phyloP scores from a whole-genome alignment of 2,888 invertebrate species.

The Xestia sexstrigata region DNA sequence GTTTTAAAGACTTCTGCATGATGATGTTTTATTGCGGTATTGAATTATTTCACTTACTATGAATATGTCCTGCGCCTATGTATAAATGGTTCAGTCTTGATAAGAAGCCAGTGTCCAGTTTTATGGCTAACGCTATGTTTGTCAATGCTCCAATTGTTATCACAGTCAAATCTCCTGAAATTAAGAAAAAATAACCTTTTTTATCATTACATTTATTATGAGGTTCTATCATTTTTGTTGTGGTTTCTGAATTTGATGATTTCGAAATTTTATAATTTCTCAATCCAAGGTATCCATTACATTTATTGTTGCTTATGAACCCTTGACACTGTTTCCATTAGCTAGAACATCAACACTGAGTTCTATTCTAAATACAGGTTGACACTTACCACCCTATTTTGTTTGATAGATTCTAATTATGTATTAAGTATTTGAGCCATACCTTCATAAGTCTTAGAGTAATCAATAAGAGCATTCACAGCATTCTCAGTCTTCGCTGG shows the following conservation, averaged over 20 bases:
- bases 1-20: too few relatives aligned
- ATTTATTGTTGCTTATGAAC: not conserved
- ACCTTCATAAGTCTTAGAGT: constrained; percentile 91
- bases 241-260: not conserved
- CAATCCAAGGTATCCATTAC: not conserved
- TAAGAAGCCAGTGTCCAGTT: constrained; percentile 92
- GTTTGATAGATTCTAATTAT: not conserved
- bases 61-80: constrained; percentile 95
- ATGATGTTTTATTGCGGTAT: too few relatives aligned
- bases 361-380: not conserved
- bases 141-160: constrained; percentile 94
- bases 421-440: constrained; percentile 16
- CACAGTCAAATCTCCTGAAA: constrained; percentile 90
- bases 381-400: not conserved
- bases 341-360: not conserved
- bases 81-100: constrained; percentile 92
- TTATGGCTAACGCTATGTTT: constrained; percentile 94
- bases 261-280: not conserved
- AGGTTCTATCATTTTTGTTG: not conserved
- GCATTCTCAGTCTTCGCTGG: constrained; percentile 90
- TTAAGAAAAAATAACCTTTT: not conserved
- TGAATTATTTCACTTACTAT: constrained; percentile 87
- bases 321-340: not conserved
- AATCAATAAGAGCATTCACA: constrained; percentile 90
- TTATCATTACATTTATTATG: not conserved